phyloP scores from a whole-genome alignment of 2,797 vertebrate species.

The Limnodromus scolopaceus region DNA sequence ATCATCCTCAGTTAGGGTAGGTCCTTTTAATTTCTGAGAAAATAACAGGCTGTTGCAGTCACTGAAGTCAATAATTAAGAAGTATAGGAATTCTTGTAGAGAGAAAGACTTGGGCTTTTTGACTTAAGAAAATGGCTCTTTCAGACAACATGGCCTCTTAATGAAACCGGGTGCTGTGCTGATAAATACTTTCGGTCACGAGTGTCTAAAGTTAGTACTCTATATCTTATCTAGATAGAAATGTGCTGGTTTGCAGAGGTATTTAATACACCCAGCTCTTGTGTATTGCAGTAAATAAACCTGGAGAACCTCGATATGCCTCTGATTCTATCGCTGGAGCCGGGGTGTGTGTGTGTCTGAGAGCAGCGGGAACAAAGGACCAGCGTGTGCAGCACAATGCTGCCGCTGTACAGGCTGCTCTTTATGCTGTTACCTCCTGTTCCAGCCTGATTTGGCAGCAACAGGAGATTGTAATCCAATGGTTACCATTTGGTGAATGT shows the following conservation, averaged over 20 bases:
- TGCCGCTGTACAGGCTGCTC: background rate
- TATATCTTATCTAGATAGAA: slow-evolving; percentile 5
- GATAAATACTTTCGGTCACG: background rate
- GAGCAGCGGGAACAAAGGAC: background rate
- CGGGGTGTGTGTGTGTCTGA: fast-evolving
- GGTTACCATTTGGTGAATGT: background rate
- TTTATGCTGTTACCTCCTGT: background rate
- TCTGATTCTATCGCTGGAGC: background rate
- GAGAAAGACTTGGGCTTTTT: background rate
- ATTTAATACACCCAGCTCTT: background rate
- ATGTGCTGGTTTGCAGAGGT: background rate
- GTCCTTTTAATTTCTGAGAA: background rate
- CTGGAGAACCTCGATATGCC: background rate
- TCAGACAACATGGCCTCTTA: background rate
- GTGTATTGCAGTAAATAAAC: background rate
- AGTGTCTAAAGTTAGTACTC: background rate
- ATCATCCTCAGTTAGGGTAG: background rate
- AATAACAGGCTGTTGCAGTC: background rate
- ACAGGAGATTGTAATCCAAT: background rate
- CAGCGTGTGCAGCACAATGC: background rate
- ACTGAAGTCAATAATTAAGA: background rate
- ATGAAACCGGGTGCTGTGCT: background rate
- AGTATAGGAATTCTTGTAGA: background rate
- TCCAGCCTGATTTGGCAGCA: background rate
- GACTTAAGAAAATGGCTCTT: background rate